Conservation (phyloP, 2,113 vertebrate genomes). For the Panthera tigris region DNA sequence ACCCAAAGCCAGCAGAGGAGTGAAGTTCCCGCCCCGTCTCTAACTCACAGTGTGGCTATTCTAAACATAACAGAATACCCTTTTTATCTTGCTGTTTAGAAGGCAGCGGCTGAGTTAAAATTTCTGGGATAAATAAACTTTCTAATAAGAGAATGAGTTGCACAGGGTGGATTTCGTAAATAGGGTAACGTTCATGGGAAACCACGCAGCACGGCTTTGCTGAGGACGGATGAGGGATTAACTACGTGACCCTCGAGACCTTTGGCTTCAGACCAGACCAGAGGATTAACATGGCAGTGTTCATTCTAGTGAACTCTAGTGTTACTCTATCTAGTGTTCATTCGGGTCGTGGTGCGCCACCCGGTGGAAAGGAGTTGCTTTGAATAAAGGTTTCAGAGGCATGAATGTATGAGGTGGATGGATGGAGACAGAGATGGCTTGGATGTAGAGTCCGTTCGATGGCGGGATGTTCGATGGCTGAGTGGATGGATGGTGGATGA, state of each 20-base stretch:
- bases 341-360: background rate
- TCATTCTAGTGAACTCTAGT: no score
- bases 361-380: background rate
- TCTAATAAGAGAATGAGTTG: background rate
- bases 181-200: background rate
- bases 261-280: background rate
- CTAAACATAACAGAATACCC: background rate
- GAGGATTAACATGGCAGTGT: no score
- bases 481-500: background rate
- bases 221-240: accelerated
- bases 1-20: accelerated
- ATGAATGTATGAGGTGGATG: accelerated
- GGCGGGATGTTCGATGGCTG: background rate
- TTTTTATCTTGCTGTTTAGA: background rate
- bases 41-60: accelerated
- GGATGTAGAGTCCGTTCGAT: background rate
- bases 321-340: no score
- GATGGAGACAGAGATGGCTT: background rate
- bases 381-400: background rate
- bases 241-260: background rate
- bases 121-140: background rate
- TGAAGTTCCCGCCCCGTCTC: no score
- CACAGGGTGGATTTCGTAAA: accelerated
- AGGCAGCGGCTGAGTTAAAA: accelerated
- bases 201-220: accelerated